Evolutionary conservation across 2,888 invertebrate species (phyloP).

Genomic region (Buathra laborator): DNA sequence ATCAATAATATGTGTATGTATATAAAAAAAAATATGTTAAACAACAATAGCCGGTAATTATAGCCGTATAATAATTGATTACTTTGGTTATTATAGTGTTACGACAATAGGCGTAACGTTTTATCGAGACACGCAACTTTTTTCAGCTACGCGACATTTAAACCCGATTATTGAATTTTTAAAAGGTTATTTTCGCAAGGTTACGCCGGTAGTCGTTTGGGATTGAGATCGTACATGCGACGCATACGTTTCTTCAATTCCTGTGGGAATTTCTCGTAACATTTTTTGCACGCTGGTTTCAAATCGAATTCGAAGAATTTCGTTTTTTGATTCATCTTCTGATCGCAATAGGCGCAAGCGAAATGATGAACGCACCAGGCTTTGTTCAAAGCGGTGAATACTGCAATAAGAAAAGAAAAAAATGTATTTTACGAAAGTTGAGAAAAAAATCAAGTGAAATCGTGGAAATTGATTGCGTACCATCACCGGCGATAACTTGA

Average conservation of each 20-base stretch:
- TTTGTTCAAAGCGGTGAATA: constrained; percentile 99
- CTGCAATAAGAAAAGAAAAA: constrained; percentile 86
- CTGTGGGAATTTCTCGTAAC: constrained; percentile 98
- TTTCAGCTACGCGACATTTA: background rate
- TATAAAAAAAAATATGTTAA: constrained; percentile 52
- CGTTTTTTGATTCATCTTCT: constrained; percentile 97
- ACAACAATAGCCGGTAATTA: constrained; percentile 41
- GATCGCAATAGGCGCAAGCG: constrained; percentile 98
- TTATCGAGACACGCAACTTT: constrained; percentile 8
- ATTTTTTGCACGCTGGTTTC: constrained; percentile 99
- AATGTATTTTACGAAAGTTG: background rate
- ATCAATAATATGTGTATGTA: constrained; percentile 35
- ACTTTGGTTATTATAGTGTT: constrained; percentile 65
- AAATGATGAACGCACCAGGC: constrained; percentile 99
- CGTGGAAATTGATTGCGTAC: constrained; percentile 86
- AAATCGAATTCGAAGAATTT: constrained; percentile 99
- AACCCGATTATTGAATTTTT: background rate
- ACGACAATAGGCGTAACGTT: constrained; percentile 36
- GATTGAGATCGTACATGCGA: constrained; percentile 94
- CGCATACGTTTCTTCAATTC: constrained; percentile 97
- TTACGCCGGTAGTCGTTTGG: constrained; percentile 86
- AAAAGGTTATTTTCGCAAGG: background rate
- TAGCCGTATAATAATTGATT: constrained; percentile 55
- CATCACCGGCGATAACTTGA: constrained; percentile 98
- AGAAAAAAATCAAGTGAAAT: constrained; percentile 10